Evolutionary conservation across 2,797 vertebrate species (phyloP).

Genomic region (Otus scops): DNA sequence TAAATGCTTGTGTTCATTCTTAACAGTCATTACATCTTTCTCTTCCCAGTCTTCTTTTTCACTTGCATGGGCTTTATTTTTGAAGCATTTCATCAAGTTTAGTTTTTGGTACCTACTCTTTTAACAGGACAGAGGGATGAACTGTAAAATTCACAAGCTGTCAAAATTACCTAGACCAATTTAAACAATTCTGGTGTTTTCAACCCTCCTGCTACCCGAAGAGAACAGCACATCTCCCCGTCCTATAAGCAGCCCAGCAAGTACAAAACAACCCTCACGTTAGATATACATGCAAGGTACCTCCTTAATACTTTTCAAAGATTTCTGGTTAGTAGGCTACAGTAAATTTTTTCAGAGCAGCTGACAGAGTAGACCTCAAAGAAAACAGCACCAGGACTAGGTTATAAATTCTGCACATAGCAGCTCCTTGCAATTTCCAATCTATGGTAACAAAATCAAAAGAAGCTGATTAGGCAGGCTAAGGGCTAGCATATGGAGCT

Average conservation of each 20-base stretch:
- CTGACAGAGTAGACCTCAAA: constrained; percentile 52
- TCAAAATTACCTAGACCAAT: neutral
- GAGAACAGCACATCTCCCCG: neutral
- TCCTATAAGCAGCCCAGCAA: neutral
- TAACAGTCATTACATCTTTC: neutral
- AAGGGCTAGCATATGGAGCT: constrained; percentile 15
- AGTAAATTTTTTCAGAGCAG: constrained; percentile 22
- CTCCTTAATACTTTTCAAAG: neutral
- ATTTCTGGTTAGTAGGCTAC: neutral
- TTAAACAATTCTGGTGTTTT: neutral
- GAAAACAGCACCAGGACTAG: neutral
- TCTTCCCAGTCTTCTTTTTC: neutral
- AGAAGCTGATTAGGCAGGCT: neutral
- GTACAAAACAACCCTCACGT: neutral
- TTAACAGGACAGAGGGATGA: neutral
- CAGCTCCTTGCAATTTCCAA: constrained; percentile 54
- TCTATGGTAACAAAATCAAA: constrained; percentile 30
- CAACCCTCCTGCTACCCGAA: neutral
- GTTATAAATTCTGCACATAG: constrained; percentile 53
- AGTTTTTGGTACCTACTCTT: neutral
- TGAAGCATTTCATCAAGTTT: neutral
- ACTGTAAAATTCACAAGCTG: neutral
- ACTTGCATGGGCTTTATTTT: neutral
- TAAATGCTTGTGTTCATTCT: neutral
- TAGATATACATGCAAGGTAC: neutral